Evolutionary conservation across 2,113 vertebrate species (phyloP).

Genomic region (Anoplopoma fimbria): DNA sequence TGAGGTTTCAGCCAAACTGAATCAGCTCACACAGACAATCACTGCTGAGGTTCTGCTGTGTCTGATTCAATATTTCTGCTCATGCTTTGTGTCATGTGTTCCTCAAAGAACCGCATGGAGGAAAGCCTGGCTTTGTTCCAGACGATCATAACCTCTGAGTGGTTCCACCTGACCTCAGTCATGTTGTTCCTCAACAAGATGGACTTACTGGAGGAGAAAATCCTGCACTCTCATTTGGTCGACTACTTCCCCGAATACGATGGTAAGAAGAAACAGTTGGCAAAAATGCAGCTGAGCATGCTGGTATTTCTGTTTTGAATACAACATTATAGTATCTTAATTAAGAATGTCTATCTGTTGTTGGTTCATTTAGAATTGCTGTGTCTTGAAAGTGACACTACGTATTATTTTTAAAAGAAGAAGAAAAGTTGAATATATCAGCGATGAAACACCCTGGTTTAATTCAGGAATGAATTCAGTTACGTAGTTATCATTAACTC

Average conservation of each 20-base stretch:
- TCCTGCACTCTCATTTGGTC: not conserved
- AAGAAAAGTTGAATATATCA: no score
- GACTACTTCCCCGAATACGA: not conserved
- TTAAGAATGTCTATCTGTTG: no score
- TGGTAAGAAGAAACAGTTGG: not conserved
- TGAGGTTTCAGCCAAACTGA: constrained; percentile 45
- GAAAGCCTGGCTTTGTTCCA: not conserved
- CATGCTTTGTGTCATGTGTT: not conserved
- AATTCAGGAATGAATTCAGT: no score
- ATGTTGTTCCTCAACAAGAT: not conserved
- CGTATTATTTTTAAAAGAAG: not conserved
- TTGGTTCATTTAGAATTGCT: not conserved
- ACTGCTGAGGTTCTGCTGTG: constrained; percentile 26
- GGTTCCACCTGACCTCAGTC: not conserved
- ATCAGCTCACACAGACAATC: constrained; percentile 44
- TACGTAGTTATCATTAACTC: no score
- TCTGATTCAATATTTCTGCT: not conserved
- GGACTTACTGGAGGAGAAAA: not conserved
- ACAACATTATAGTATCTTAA: no score
- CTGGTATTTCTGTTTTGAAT: not conserved
- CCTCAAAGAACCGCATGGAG: not conserved
- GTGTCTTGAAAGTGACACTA: not conserved
- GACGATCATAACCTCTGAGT: not conserved
- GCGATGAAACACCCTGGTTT: no score
- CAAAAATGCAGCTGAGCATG: not conserved